phyloP scores from a whole-genome alignment of 2,888 invertebrate species.

The Tanytarsus gracilentus region DNA sequence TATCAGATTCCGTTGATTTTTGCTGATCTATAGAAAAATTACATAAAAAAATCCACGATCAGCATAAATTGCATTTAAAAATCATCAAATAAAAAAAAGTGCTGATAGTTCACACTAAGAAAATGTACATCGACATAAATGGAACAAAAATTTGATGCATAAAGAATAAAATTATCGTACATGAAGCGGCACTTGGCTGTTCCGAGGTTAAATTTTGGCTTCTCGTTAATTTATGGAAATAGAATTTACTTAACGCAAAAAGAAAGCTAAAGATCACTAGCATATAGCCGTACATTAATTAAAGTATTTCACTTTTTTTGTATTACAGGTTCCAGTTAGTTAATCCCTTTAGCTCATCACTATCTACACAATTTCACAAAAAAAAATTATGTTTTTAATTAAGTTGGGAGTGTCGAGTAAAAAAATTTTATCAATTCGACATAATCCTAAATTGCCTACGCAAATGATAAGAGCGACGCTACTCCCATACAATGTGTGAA shows the following conservation, averaged over 20 bases:
- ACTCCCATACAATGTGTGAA: too few species aligned
- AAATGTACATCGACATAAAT: not conserved
- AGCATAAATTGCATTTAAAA: not conserved
- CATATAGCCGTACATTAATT: conserved; percentile 16
- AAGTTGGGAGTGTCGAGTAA: too few species aligned
- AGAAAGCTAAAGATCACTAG: conserved; percentile 18
- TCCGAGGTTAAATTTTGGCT: conserved; percentile 24
- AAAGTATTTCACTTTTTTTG: too few species aligned
- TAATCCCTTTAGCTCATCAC: too few species aligned
- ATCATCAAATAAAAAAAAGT: not conserved
- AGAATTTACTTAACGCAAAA: conserved; percentile 14
- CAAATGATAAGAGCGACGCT: too few species aligned
- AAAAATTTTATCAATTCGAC: too few species aligned
- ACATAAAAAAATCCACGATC: not conserved
- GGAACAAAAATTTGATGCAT: not conserved
- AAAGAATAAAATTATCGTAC: not conserved
- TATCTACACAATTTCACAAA: too few species aligned
- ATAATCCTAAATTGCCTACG: too few species aligned
- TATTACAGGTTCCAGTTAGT: too few species aligned
- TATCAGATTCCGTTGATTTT: not conserved
- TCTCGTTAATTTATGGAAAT: conserved; percentile 26
- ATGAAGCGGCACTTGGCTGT: not conserved
- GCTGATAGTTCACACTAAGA: not conserved
- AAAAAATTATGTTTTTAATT: too few species aligned
- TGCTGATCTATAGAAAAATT: not conserved